These are phyloP conservation scores for Clarias fuscus DNA, from an alignment of 2,797 vertebrate species.

Conservation along the genomic window DNA sequence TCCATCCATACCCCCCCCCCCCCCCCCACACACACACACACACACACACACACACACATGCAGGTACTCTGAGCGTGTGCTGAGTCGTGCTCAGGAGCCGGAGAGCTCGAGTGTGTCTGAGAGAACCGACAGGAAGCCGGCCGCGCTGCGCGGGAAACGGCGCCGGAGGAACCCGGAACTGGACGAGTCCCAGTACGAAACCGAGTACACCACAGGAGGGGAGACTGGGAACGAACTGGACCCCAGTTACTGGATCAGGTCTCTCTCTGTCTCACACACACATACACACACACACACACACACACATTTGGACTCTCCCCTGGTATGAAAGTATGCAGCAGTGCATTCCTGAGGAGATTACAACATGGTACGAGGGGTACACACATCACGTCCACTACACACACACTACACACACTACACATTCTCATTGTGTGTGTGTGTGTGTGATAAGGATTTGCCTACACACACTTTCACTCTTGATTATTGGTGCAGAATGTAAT, in stretches of 20 bases:
- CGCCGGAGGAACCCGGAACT: constrained; percentile 76
- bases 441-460: neutral
- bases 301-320: neutral
- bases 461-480: neutral
- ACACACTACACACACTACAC: neutral
- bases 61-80: constrained; percentile 70
- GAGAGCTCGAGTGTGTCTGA: constrained; percentile 78
- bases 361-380: neutral
- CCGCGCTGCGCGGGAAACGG: constrained; percentile 73
- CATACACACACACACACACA: neutral
- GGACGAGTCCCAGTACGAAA: constrained; percentile 87
- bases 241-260: constrained; percentile 75
- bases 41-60: no score
- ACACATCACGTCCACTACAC: neutral
- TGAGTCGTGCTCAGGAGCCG: constrained; percentile 62
- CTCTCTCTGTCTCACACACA: constrained; percentile 36
- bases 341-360: constrained; percentile 34
- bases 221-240: constrained; percentile 83
- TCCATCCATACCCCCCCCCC: no score
- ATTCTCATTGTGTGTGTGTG: neutral
- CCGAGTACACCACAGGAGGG: constrained; percentile 86
- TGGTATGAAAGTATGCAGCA: constrained; percentile 4
- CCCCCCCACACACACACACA: no score
- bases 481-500: neutral
- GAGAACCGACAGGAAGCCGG: constrained; percentile 69